A percentile compares a stretch with the other conserved stretches of the same genome.
Conservation (phyloP, 2,797 vertebrate species). For the Etheostoma perlongum region DNA sequence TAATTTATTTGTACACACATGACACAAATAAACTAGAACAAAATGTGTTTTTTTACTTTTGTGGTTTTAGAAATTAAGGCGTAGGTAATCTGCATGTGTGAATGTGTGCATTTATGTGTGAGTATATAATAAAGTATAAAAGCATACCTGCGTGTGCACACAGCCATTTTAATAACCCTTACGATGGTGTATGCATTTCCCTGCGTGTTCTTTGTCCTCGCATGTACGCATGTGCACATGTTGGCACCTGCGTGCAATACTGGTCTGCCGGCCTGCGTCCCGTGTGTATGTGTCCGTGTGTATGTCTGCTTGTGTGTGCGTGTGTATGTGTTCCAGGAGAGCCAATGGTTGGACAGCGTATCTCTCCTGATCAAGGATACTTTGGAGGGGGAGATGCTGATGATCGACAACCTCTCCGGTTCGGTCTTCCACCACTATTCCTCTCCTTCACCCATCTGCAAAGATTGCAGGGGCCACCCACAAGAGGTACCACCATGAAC, state of each 20-base stretch:
- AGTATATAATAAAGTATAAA: conserved; percentile 38
- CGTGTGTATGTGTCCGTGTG: conserved; percentile 63
- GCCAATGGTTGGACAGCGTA: conserved; percentile 99
- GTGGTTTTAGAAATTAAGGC: neutral
- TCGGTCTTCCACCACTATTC: conserved; percentile 99
- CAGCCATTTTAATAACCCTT: conserved; percentile 56
- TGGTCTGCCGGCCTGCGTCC: conserved; percentile 81
- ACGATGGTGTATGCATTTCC: conserved; percentile 79
- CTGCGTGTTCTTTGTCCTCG: conserved; percentile 82
- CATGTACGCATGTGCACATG: conserved; percentile 82
- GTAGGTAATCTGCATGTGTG: conserved; percentile 18
- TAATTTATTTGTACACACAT: conserved; percentile 36
- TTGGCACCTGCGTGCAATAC: conserved; percentile 78
- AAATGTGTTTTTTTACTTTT: conserved; percentile 9
- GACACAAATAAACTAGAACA: neutral
- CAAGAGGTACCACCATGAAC: conserved; percentile 90
- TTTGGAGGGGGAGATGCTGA: conserved; percentile 98
- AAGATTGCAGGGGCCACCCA: conserved; percentile 92
- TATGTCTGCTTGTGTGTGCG: conserved; percentile 38
- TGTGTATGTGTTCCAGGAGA: conserved; percentile 92
- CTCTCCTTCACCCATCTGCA: conserved; percentile 90
- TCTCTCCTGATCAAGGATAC: conserved; percentile 99
- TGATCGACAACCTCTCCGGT: conserved; percentile 99
- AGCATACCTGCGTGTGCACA: conserved; percentile 54
- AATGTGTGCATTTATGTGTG: conserved; percentile 44